Evolutionary conservation across 2,888 invertebrate genomes (phyloP), one percentile per base, ranked within the genome.

Genomic region (Megalurothrips usitatus): DNA sequence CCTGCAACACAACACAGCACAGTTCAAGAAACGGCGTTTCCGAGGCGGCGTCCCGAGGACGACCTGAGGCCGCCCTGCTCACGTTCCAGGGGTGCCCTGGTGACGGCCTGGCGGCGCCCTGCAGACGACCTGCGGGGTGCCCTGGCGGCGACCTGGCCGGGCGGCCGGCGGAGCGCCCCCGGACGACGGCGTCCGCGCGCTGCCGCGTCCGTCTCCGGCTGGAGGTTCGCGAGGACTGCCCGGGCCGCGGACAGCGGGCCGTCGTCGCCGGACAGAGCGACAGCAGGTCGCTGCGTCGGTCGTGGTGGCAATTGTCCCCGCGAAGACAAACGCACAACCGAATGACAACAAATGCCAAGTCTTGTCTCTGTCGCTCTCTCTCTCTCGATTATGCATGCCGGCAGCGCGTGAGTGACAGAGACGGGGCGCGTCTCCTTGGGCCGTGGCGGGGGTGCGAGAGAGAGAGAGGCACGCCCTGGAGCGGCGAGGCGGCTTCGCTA

Each of bases 191-290:
- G n/a, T n/a, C n/a, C n/a, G n/a, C n/a, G n/a, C n/a, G n/a, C n/a
- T n/a, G n/a, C n/a, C n/a, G 23, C 68, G 68, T 23, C 68, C 68
- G 68, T 6, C 68, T 12, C 11, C 23, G 68, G 23, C 68, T 26
- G 26, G 68, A 23, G 12, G 23, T 75, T 75, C 68, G 68, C 68
- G 68, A 26, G 8, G 68, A 75, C 68, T 75, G 68, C 6, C 58
- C 17, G 58, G 34, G 6, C 58, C 58, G 52, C 3, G 52, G 52
- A 11, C 11, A 3, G 9, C 68, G 68, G 9, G 4, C 68, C n/a
- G 68, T 75, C 34, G 78, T 48, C 79, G 63, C 82, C 78, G 80
- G 23, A 43, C n/a, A 75, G 68, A 68, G 11, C 23, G 26, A 75
- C 68, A 75, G 12, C 68, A 8, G 12, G 68, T 26, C 6, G 23